These are phyloP conservation scores for Heliconius cydno DNA, from an alignment of 2,888 invertebrate genomes.

Conservation along the genomic window DNA sequence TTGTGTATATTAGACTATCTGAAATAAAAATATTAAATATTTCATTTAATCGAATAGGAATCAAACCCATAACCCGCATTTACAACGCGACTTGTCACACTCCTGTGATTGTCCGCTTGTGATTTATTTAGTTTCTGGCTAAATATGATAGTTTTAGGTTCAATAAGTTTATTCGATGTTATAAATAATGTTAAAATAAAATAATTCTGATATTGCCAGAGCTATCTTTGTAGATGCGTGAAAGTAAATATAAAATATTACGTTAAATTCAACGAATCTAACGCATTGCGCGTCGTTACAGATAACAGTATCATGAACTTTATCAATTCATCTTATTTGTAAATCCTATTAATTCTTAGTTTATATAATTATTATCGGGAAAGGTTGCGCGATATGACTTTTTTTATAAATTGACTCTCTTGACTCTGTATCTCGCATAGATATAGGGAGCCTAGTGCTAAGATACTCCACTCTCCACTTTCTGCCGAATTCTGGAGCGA, in stretches of 20 bases:
- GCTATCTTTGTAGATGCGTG: background rate
- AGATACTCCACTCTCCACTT: no score
- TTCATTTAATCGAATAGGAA: background rate
- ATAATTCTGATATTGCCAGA: background rate
- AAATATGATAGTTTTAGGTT: no score
- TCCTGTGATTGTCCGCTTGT: background rate
- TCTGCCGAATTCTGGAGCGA: no score
- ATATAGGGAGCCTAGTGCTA: no score
- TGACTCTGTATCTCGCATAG: background rate
- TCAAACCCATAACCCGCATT: background rate
- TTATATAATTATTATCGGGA: constrained; percentile 17
- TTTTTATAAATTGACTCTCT: background rate
- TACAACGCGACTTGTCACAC: background rate
- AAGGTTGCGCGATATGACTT: background rate
- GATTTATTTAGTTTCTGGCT: no score
- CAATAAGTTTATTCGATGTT: no score
- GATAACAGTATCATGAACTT: background rate
- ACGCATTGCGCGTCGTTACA: constrained; percentile 11
- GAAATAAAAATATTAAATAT: background rate
- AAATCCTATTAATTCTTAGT: background rate
- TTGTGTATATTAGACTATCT: no score
- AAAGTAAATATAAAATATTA: background rate
- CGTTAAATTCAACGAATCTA: background rate
- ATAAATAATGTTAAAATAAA: no score
- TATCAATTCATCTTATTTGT: constrained; percentile 31